phyloP scores from a whole-genome alignment of 2,113 vertebrate species.

The Oreochromis niloticus region DNA sequence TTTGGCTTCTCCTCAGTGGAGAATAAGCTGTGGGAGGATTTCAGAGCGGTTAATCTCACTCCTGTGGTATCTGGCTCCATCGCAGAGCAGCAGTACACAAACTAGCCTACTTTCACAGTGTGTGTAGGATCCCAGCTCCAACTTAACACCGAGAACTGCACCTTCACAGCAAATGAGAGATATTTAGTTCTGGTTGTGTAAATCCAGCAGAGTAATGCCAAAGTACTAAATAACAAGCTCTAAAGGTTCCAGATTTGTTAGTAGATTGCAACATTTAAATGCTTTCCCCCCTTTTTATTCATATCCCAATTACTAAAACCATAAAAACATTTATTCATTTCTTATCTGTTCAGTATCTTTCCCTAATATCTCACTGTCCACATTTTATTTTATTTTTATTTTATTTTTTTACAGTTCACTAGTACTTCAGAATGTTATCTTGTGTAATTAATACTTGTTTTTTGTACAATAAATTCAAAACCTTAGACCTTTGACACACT shows the following conservation, averaged over 20 bases:
- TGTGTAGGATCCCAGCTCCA: constrained; percentile 47
- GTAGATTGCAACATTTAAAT: not conserved
- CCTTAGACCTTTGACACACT: not conserved
- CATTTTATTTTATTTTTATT: not conserved
- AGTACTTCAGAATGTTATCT: not conserved
- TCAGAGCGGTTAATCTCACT: constrained; percentile 50
- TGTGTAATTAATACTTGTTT: not conserved
- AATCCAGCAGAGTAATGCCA: not conserved
- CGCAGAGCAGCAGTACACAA: constrained; percentile 13
- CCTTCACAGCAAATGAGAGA: not conserved
- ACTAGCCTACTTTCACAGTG: constrained; percentile 34
- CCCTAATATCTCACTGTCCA: not conserved
- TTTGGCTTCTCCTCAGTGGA: constrained; percentile 29
- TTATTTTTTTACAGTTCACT: not conserved
- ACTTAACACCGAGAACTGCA: constrained; percentile 15
- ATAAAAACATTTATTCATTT: not conserved
- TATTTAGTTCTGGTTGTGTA: not conserved
- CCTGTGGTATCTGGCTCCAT: constrained; percentile 45
- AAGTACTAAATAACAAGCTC: not conserved
- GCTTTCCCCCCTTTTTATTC: rapidly evolving
- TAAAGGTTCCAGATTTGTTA: not conserved
- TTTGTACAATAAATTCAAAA: not conserved
- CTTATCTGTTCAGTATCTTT: not conserved
- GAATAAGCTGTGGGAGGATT: constrained; percentile 45
- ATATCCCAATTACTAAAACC: not conserved